Conservation (phyloP, 2,888 invertebrate species). For the Cephus nigrinus region DNA sequence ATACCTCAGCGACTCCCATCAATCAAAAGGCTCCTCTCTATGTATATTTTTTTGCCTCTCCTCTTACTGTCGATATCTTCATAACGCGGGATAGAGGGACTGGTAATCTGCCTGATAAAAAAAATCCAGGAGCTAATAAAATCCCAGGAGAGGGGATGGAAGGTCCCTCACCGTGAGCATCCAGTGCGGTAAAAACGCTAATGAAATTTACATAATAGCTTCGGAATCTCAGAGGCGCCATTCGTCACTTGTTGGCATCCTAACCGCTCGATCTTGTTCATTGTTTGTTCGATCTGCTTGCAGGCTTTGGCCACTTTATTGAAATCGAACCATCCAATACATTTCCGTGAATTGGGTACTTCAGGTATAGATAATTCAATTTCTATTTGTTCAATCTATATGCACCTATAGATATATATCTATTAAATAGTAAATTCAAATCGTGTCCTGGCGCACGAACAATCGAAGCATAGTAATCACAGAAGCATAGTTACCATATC, state of each 20-base stretch:
- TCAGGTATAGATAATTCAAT: background rate
- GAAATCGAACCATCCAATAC: background rate
- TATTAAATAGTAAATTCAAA: background rate
- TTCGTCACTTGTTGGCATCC: constrained; percentile 40
- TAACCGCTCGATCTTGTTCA: background rate
- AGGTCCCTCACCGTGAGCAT: constrained; percentile 4
- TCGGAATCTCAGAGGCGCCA: constrained; percentile 34
- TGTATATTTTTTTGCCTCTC: background rate
- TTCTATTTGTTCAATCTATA: background rate
- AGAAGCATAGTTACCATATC: background rate
- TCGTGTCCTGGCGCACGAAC: background rate
- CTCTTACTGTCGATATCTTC: constrained; percentile 17
- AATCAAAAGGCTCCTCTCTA: background rate
- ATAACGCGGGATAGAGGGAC: constrained; percentile 24
- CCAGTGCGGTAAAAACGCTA: constrained; percentile 38
- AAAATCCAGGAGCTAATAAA: constrained; percentile 39
- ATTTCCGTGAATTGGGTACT: background rate
- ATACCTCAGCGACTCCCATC: background rate
- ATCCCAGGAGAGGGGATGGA: constrained; percentile 1
- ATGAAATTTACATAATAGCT: constrained; percentile 50
- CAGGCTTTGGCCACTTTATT: background rate
- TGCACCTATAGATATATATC: background rate
- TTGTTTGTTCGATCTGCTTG: background rate
- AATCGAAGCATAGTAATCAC: background rate
- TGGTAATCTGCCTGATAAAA: constrained; percentile 21